A percentile compares a stretch with the other conserved stretches of the same genome.
Evolutionary conservation across 2,113 vertebrate genomes (phyloP).

Genomic region (Caracal caracal): DNA sequence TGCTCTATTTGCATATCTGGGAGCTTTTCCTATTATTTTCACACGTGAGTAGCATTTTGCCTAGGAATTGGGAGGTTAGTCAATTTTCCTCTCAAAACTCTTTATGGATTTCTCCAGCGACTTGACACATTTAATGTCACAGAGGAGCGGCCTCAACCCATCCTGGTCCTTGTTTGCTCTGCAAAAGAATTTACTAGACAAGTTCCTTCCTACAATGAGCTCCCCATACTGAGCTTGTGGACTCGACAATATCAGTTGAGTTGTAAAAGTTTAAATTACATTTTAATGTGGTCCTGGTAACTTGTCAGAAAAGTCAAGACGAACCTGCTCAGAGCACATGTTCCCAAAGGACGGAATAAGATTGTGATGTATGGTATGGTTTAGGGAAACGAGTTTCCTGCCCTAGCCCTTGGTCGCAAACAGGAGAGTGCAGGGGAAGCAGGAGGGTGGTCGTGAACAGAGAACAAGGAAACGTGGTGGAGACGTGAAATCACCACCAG

Average conservation of each 20-base stretch:
- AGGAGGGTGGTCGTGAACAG: fast-evolving
- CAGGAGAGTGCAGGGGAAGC: too few relatives aligned
- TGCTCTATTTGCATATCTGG: background rate
- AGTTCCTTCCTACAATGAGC: background rate
- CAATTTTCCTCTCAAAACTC: background rate
- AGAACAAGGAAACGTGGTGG: background rate
- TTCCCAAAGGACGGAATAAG: background rate
- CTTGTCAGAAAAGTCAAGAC: background rate
- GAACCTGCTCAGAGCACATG: background rate
- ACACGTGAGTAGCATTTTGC: conserved; percentile 25
- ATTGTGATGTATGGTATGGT: background rate
- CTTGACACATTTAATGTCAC: background rate
- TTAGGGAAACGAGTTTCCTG: background rate
- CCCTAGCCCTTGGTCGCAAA: background rate
- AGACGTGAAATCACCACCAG: background rate
- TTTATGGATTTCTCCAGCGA: background rate
- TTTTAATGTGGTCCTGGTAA: background rate
- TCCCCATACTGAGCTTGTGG: background rate
- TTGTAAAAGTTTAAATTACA: background rate
- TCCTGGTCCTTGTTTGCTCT: background rate
- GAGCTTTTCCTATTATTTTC: conserved; percentile 54
- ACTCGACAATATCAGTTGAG: background rate
- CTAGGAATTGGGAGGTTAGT: background rate
- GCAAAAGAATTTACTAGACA: background rate
- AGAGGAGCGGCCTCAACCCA: background rate